These are phyloP conservation scores for Melospiza georgiana DNA, from an alignment of 2,113 vertebrate genomes.

Conservation along the genomic window DNA sequence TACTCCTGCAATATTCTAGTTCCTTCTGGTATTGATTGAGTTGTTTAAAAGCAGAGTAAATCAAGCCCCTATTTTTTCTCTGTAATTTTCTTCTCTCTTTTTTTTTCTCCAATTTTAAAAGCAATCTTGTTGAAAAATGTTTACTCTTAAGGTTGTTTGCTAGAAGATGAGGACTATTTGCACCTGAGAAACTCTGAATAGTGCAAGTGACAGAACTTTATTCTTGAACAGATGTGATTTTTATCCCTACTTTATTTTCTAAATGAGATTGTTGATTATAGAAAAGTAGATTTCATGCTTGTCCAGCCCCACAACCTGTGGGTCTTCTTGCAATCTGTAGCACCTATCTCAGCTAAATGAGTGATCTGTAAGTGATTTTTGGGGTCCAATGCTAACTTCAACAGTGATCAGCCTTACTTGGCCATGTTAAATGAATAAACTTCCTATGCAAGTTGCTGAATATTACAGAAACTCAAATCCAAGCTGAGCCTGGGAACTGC, in stretches of 20 bases:
- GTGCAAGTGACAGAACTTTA: background rate
- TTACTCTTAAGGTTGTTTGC: background rate
- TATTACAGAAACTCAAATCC: background rate
- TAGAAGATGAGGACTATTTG: background rate
- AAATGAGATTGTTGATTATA: background rate
- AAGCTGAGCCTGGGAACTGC: background rate
- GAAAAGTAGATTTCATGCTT: background rate
- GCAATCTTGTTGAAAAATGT: background rate
- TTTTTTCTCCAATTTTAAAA: background rate
- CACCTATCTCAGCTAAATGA: background rate
- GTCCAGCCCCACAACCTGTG: background rate
- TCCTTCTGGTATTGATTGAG: background rate
- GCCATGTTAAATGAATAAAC: background rate
- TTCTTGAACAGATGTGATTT: background rate
- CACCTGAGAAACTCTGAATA: background rate
- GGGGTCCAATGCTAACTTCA: background rate
- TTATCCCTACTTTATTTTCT: background rate
- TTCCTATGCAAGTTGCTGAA: background rate
- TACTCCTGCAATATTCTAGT: background rate
- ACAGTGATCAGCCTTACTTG: background rate
- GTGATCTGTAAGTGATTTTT: fast-evolving
- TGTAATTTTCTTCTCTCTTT: background rate
- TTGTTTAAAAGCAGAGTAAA: background rate
- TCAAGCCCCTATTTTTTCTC: background rate
- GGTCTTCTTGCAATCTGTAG: background rate